These are phyloP conservation scores for Craseonycteris thonglongyai DNA, from an alignment of 2,113 vertebrate species.

Conservation along the genomic window DNA sequence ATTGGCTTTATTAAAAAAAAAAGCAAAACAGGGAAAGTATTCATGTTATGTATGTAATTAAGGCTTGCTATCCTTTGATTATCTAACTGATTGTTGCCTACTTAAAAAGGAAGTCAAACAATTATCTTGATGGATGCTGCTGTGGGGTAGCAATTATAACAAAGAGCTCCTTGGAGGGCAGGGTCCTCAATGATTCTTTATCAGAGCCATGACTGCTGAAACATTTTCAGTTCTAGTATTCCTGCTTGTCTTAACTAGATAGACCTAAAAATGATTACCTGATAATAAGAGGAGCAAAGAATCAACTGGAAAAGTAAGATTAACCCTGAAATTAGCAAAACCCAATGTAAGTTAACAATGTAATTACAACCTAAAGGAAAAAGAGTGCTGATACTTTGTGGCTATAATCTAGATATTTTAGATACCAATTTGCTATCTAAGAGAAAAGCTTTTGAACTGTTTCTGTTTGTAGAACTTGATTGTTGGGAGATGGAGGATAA, in stretches of 20 bases:
- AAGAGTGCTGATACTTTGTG: too few relatives aligned
- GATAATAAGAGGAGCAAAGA: not conserved
- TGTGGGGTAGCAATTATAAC: not conserved
- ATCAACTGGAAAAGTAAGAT: not conserved
- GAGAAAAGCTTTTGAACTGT: not conserved
- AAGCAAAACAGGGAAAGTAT: not conserved
- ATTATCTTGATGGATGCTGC: not conserved
- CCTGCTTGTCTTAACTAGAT: not conserved
- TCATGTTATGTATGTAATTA: not conserved
- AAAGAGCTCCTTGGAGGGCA: not conserved
- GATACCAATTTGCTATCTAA: not conserved
- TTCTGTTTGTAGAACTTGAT: not conserved
- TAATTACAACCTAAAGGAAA: not conserved
- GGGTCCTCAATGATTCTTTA: not conserved
- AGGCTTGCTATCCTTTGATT: not conserved
- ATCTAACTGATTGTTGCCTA: not conserved
- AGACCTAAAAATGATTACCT: not conserved
- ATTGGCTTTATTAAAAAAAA: not conserved
- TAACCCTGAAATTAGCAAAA: conserved; percentile 19
- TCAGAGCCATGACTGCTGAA: not conserved
- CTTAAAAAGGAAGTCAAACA: conserved; percentile 4
- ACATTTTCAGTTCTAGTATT: not conserved
- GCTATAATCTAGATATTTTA: not conserved
- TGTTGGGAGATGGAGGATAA: not conserved
- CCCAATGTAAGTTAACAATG: not conserved